Base-by-base conservation (phyloP, 2,113 vertebrate species). In the Cyanoderma ruficeps region DNA sequence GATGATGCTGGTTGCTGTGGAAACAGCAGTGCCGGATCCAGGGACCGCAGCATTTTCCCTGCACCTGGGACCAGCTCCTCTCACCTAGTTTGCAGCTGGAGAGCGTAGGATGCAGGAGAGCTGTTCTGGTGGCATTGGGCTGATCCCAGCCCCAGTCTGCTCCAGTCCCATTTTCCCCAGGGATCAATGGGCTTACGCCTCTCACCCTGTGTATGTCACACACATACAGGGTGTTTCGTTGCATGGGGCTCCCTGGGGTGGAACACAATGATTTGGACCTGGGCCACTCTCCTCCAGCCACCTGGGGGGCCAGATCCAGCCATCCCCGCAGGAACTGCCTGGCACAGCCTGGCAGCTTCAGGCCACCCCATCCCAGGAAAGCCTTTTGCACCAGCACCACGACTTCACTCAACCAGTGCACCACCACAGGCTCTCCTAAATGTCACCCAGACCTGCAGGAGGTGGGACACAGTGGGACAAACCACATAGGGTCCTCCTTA, bases 1-100 rank as follows among this genome's bases (percentile, higher is more conserved):
- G 90, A 91, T 94, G 94, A 94, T 82, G 91, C 59, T 69, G 84
- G 96, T 97, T 96, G 76, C 94, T 94, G 90, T 97, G 95, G 96
- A 94, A 97, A 97, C 61, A 0, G 81, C 90, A 90, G 90, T 90
- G 89, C 78, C 8, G 0, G 90, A 96, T 93, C 60, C 78, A 67
- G 85, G 69, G 47, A 78, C 65, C 0, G 0, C 74, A 93, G 70
- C 85, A 52, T 71, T 81, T 33, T 81, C 47, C 78, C 70, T 63
- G 69, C 47, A 63, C 65, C 65, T 10, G 0, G 85, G 35, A 78
- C 78, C 74, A 70, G 42, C 35, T 93, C 33, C 47, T 89, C 82
- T 93, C 5, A 1, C 35, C 60, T 41, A 65, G 37, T 28, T 37
- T 84, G 46, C 2, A 2, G 42, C 56, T 46, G 47, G 53, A 87